Base-by-base conservation (phyloP, 2,797 vertebrate species). In the Microctenopoma steveboyesi region DNA sequence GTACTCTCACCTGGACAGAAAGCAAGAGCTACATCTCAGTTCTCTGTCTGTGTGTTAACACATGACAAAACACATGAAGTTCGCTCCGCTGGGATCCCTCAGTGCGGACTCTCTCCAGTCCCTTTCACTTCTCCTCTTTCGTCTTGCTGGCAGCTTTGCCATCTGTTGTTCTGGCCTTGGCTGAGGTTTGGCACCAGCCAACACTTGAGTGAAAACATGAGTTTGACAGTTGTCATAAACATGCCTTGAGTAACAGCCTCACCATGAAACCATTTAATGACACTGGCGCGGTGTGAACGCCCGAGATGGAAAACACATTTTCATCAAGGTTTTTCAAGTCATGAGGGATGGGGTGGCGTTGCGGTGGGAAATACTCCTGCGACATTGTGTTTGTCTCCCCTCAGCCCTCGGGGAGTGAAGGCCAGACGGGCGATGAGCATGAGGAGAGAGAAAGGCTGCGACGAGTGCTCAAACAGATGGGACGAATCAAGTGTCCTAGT, bases 391-490 rank as follows among this genome's bases (percentile, higher is more conserved):
- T 90, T 87, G 81, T 84, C 85, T 48, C 79, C 75, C 72, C 65
- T 68, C 79, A 95, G 94, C 88, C 93, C 83, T 92, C 91, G 33
- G 90, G 91, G 81, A 93, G 94, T 46, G 95, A 96, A 88, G 92
- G 92, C 77, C 56, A 93, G 71, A 94, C 93, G 73, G 90, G 93
- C 79, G 93, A 95, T n/a, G 95, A 96, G 85, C 96, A 96, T 77
- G 94, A 96, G 79, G 96, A 97, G 84, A 93, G 96, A 75, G 97
- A 98, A 79, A 94, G 95, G 76, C 95, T 98, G 80, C 95, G 96
- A 67, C 94, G 95, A 83, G 94, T 98, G 76, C 95, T 98, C 80
- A 98, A 99, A 93, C 97, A 98, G 94, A 98, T 98, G 96, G 97
- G 97, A 82, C 93, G 95, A 91, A 95, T 98, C 85, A 98, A 97